A percentile compares a stretch with the other conserved stretches of the same genome.
Evolutionary conservation across 2,797 vertebrate genomes (phyloP).

Genomic region (Macroramphosus scolopax): DNA sequence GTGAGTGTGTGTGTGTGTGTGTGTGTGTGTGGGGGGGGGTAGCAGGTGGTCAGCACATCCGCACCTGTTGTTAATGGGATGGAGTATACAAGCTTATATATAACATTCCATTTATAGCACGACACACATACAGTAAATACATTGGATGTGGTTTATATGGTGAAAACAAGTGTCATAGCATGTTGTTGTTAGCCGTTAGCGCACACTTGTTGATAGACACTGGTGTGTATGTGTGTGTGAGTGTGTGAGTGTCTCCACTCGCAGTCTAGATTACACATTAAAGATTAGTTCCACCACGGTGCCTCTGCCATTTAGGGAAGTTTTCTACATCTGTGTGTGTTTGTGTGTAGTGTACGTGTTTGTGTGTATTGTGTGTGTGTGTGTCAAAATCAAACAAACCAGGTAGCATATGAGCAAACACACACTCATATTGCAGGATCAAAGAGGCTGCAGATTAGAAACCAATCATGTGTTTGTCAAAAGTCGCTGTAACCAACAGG

Average conservation of each 20-base stretch:
- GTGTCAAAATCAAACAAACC: too few relatives aligned
- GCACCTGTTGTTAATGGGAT: conserved; percentile 53
- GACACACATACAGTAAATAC: conserved; percentile 7
- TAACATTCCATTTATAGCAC: conserved; percentile 43
- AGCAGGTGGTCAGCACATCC: conserved; percentile 55
- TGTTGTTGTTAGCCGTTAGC: neutral
- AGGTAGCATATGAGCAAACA: too few relatives aligned
- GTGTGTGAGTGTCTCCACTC: neutral
- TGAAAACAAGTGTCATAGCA: conserved; percentile 2
- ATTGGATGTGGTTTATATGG: conserved; percentile 16
- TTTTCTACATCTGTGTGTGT: neutral
- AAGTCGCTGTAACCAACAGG: too few relatives aligned
- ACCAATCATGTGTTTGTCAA: too few relatives aligned
- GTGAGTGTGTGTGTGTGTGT: conserved; percentile 11
- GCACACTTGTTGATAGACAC: neutral
- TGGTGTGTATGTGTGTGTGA: conserved; percentile 4
- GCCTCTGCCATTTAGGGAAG: conserved; percentile 4
- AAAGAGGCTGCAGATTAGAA: too few relatives aligned
- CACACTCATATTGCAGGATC: too few relatives aligned
- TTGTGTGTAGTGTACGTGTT: conserved; percentile 1
- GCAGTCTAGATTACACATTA: conserved; percentile 22
- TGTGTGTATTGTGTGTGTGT: conserved; percentile 5
- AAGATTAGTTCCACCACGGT: conserved; percentile 32
- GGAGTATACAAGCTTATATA: conserved; percentile 23
- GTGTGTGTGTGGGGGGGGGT: conserved; percentile 19